Conservation (phyloP, 2,113 vertebrate genomes). For the Pandion haliaetus region DNA sequence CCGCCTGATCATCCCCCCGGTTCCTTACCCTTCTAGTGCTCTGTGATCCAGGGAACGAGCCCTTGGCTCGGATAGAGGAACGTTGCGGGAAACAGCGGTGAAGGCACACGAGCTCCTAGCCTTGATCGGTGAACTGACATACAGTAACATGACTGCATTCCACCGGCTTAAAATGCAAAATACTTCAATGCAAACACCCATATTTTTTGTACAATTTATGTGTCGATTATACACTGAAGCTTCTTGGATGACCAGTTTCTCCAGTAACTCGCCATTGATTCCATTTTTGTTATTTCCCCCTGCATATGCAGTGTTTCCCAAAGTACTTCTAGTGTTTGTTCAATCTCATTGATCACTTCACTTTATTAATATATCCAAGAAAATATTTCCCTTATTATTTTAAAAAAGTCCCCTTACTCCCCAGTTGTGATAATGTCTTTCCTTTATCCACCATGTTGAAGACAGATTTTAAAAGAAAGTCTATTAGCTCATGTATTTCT, state of each 20-base stretch:
- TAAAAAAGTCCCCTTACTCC: background rate
- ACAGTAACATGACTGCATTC: fast-evolving
- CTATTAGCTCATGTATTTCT: background rate
- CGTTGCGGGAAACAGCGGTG: fast-evolving
- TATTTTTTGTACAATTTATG: fast-evolving
- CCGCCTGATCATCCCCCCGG: fast-evolving
- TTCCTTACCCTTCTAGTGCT: fast-evolving
- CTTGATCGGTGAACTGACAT: fast-evolving
- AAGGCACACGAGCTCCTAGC: fast-evolving
- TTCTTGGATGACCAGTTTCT: background rate
- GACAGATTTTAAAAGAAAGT: background rate
- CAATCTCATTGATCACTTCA: background rate
- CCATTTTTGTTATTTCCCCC: background rate
- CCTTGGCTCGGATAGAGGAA: fast-evolving
- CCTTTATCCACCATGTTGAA: background rate
- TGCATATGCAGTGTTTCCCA: background rate
- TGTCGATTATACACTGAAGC: background rate
- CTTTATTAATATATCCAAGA: background rate
- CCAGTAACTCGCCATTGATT: no score
- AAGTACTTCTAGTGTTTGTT: background rate
- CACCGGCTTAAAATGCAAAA: background rate
- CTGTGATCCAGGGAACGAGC: fast-evolving
- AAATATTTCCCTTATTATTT: background rate
- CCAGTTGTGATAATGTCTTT: background rate
- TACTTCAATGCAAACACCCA: fast-evolving